phyloP scores from a whole-genome alignment of 1,140 invertebrate species.

The Telenomus remus region DNA sequence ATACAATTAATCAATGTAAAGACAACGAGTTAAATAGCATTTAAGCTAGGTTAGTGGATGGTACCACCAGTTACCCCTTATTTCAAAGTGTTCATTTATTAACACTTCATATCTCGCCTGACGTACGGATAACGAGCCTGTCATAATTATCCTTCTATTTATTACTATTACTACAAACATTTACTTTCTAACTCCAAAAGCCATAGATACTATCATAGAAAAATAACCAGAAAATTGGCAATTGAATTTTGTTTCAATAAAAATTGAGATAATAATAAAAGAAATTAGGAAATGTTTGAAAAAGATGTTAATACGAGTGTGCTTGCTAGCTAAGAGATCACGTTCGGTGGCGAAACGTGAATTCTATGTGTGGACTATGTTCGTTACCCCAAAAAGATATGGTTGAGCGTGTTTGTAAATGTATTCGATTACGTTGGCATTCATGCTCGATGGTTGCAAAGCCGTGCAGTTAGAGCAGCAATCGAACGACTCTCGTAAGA shows the following conservation, averaged over 20 bases:
- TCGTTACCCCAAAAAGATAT: slow-evolving; percentile 43
- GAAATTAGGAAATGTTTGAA: slow-evolving; percentile 14
- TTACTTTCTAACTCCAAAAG: too few relatives aligned
- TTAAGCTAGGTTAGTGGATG: slow-evolving; percentile 63
- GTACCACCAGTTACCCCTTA: slow-evolving; percentile 72
- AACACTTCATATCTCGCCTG: slow-evolving; percentile 73
- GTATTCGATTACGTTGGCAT: slow-evolving; percentile 68
- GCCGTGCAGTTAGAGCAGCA: slow-evolving; percentile 66
- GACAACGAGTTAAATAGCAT: slow-evolving; percentile 55
- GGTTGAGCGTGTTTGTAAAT: slow-evolving; percentile 61
- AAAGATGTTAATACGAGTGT: slow-evolving; percentile 41
- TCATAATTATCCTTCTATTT: slow-evolving; percentile 73
- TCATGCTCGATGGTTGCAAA: slow-evolving; percentile 55
- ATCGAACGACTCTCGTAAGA: slow-evolving; percentile 69
- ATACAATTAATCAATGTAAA: slow-evolving; percentile 58
- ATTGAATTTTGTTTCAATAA: too few relatives aligned
- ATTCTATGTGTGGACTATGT: slow-evolving; percentile 46
- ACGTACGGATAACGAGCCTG: slow-evolving; percentile 73
- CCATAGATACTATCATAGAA: too few relatives aligned
- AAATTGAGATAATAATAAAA: too few relatives aligned
- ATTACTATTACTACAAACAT: slow-evolving; percentile 66
- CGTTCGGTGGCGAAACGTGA: slow-evolving; percentile 52
- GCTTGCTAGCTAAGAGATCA: slow-evolving; percentile 43
- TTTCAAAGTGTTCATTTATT: slow-evolving; percentile 71
- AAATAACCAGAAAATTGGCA: slow-evolving; percentile 36